Evolutionary conservation across 2,888 invertebrate species (phyloP), one percentile per base, ranked within the genome.

Genomic region (Agrotis puta): DNA sequence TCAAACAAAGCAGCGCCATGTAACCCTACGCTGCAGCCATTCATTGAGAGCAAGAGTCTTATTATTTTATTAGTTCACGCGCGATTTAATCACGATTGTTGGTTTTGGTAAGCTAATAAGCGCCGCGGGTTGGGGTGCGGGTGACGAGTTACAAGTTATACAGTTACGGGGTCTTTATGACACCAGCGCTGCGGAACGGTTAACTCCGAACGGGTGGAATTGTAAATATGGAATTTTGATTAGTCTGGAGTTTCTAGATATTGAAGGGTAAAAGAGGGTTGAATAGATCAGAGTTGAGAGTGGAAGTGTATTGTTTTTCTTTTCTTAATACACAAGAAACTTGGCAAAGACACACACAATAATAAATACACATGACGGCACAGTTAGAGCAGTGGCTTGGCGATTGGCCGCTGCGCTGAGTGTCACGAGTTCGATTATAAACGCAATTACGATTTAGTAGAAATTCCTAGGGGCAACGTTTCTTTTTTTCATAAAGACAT

Each of bases 1-100:
- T 5, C 1, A 7, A 58, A 57, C 53, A 69, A 54, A 71, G 58
- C 61, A 54, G 65, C 87, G 48, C 24, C 91, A 94, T 95, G 92
- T 95, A 91, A 92, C 48, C 93, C 90, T 13, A 65, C 76, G 71
- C 81, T 82, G 67, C 57, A 61, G 20, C 72, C 84, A 84, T 88
- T 88, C 91, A 89, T 90, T 90, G 92, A 92, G 90, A 91, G 89
- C 89, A 85, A 93, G 92, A 93, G 91, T 92, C 95, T 94, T 94
- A 95, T 95, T 95, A 95, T 95, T 95, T 95, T 94, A 95, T 95
- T 95, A 95, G 95, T 94, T 94, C 92, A 93, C 94, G 95, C 94
- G 93, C 95, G 95, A 96, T 96, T 96, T 95, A 95, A 96, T 95
- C 95, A 94, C 94, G 94, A 95, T 94, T 96, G 95, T 96, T 96